phyloP scores from a whole-genome alignment of 2,888 invertebrate genomes.

The Apantesis nais region DNA sequence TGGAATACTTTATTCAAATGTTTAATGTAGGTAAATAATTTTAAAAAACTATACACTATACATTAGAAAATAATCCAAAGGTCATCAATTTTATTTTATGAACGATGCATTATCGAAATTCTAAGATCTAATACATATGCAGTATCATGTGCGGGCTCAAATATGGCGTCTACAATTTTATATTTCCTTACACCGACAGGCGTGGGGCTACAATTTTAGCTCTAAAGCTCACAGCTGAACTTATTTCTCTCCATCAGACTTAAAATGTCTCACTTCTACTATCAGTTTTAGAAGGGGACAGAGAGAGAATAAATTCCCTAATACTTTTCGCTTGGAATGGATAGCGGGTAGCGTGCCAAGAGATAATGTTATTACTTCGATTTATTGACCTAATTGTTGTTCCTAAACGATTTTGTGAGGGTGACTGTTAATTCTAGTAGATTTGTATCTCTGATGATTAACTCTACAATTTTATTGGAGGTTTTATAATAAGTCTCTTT shows the following conservation, averaged over 20 bases:
- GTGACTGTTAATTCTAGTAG: slow-evolving; percentile 27
- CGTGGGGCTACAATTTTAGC: slow-evolving; percentile 27
- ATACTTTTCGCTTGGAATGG: slow-evolving; percentile 41
- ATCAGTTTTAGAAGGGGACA: slow-evolving; percentile 24
- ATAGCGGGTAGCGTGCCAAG: slow-evolving; percentile 46
- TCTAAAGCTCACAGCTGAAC: slow-evolving; percentile 28
- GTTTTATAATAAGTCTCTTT: slow-evolving; percentile 7
- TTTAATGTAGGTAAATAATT: no score
- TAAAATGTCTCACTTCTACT: slow-evolving; percentile 24
- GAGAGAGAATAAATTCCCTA: slow-evolving; percentile 37
- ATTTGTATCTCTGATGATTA: slow-evolving; percentile 32
- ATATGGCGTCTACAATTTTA: slow-evolving; percentile 19
- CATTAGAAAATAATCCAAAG: no score
- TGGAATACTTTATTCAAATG: no score
- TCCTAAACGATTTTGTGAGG: slow-evolving; percentile 28
- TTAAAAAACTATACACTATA: no score
- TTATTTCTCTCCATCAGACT: slow-evolving; percentile 30
- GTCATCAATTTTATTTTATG: no score
- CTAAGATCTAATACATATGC: no score
- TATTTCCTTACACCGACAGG: slow-evolving; percentile 16
- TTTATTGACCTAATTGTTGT: slow-evolving; percentile 52
- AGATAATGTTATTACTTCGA: slow-evolving; percentile 52
- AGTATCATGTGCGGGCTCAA: neutral
- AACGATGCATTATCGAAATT: no score
- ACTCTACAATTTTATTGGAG: slow-evolving; percentile 12